phyloP scores from a whole-genome alignment of 2,797 vertebrate genomes.

The Notolepis coatsorum region DNA sequence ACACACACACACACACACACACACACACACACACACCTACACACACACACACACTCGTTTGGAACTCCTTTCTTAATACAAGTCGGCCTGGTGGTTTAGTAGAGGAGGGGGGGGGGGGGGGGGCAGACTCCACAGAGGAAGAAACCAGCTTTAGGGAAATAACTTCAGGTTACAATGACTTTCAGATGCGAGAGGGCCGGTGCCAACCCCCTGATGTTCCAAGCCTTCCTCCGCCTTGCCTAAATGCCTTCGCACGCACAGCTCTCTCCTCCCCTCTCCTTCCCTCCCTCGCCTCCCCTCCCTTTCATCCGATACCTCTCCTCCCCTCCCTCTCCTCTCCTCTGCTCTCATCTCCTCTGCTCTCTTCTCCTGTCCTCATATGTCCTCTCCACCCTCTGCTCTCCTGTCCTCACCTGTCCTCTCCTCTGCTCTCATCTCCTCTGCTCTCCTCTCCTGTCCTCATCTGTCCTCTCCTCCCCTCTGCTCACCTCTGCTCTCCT shows the following conservation, averaged over 20 bases:
- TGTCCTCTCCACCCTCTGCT: too few species aligned
- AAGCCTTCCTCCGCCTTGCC: slow-evolving; percentile 55
- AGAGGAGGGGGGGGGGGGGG: slow-evolving; percentile 25
- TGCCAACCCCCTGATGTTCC: slow-evolving; percentile 65
- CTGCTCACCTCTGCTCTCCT: slow-evolving; percentile 14
- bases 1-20: background rate
- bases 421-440: background rate
- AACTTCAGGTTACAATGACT: slow-evolving; percentile 70
- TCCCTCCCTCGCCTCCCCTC: slow-evolving; percentile 12
- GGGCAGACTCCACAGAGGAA: slow-evolving; percentile 45
- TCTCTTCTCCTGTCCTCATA: slow-evolving; percentile 27
- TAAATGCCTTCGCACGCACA: slow-evolving; percentile 75
- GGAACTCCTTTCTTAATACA: slow-evolving; percentile 55
- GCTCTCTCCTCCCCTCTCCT: slow-evolving; percentile 20
- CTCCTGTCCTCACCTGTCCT: slow-evolving; percentile 10
- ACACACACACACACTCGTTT: too few species aligned
- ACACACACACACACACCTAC: background rate
- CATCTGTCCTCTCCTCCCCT: slow-evolving; percentile 29
- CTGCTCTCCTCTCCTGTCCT: background rate
- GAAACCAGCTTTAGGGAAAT: slow-evolving; percentile 42
- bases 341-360: background rate
- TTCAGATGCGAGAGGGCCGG: slow-evolving; percentile 62
- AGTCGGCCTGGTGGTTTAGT: slow-evolving; percentile 39
- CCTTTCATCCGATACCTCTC: slow-evolving; percentile 16
- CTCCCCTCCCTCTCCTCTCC: background rate